Evolutionary conservation across 2,888 invertebrate genomes (phyloP).

Genomic region (Torymus texanus): DNA sequence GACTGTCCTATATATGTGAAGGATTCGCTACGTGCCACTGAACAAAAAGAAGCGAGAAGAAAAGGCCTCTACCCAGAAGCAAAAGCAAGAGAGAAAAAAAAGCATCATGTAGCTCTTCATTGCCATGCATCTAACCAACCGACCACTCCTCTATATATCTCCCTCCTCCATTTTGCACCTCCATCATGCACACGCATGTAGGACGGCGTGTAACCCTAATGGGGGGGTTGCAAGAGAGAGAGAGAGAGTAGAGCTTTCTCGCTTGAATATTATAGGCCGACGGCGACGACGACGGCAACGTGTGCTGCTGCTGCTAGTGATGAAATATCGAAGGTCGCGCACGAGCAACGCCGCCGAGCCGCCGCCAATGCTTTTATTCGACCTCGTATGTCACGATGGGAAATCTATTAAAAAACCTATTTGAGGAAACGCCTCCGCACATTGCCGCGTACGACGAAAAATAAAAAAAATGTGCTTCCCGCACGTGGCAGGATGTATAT

Average conservation of each 20-base stretch:
- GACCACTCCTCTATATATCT: too few relatives aligned
- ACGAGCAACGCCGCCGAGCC: not conserved
- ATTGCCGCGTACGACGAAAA: not conserved
- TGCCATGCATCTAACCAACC: not conserved
- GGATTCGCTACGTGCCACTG: slow-evolving; percentile 19
- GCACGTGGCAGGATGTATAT: not conserved
- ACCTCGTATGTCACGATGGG: not conserved
- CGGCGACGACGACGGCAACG: too few relatives aligned
- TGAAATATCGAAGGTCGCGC: slow-evolving; percentile 45
- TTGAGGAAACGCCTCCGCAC: slow-evolving; percentile 20
- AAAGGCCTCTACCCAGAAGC: too few relatives aligned
- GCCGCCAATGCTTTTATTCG: slow-evolving; percentile 8
- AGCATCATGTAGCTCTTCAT: not conserved
- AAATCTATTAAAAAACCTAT: slow-evolving; percentile 41
- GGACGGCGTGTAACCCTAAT: slow-evolving; percentile 28
- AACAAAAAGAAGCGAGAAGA: slow-evolving; percentile 10
- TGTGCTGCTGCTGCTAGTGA: not conserved
- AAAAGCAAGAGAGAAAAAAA: not conserved
- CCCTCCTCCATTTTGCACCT: too few relatives aligned
- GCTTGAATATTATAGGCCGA: slow-evolving; percentile 23
- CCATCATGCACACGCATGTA: not conserved
- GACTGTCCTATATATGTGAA: slow-evolving; percentile 1
- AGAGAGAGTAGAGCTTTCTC: not conserved
- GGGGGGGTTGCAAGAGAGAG: not conserved
- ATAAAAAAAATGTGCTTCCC: not conserved